Conservation (phyloP, 2,797 vertebrate genomes). For the Scomberomorus guttatus region DNA sequence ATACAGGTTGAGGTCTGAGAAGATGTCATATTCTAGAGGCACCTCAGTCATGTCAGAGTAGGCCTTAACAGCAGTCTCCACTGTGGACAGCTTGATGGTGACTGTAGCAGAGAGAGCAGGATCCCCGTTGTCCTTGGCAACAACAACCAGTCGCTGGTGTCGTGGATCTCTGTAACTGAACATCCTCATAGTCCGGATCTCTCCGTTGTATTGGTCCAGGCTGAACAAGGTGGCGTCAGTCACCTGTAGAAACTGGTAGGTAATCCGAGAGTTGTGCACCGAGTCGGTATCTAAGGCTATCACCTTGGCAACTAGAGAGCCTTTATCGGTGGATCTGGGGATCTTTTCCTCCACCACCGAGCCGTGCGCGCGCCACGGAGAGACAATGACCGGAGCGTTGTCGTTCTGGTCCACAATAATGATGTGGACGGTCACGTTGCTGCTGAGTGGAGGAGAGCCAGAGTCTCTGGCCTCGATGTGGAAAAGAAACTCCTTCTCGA, state of each 20-base stretch:
- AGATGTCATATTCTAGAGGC: conserved; percentile 76
- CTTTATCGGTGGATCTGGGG: not conserved
- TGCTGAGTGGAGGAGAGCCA: conserved; percentile 66
- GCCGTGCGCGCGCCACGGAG: too few species aligned
- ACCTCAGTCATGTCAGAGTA: conserved; percentile 74
- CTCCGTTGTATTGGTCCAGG: conserved; percentile 65
- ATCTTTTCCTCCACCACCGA: not conserved
- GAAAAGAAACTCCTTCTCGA: conserved; percentile 66
- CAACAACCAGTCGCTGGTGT: conserved; percentile 42
- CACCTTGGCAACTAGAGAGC: too few species aligned
- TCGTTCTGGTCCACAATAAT: conserved; percentile 68
- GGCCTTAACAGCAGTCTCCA: conserved; percentile 71
- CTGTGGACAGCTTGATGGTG: conserved; percentile 75
- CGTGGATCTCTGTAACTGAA: conserved; percentile 65
- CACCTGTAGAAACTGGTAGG: conserved; percentile 62
- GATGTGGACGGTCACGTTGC: conserved; percentile 64
- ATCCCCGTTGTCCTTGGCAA: conserved; percentile 72
- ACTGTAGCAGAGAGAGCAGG: conserved; percentile 76
- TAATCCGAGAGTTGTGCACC: conserved; percentile 54
- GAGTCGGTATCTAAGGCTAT: too few species aligned
- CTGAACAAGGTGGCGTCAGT: conserved; percentile 62
- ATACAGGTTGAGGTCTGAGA: conserved; percentile 76
- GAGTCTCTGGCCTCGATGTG: conserved; percentile 69
- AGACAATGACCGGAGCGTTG: conserved; percentile 62
- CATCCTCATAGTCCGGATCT: conserved; percentile 62